Base-by-base conservation (phyloP, 2,113 vertebrate species). In the Rhodinocichla rosea region DNA sequence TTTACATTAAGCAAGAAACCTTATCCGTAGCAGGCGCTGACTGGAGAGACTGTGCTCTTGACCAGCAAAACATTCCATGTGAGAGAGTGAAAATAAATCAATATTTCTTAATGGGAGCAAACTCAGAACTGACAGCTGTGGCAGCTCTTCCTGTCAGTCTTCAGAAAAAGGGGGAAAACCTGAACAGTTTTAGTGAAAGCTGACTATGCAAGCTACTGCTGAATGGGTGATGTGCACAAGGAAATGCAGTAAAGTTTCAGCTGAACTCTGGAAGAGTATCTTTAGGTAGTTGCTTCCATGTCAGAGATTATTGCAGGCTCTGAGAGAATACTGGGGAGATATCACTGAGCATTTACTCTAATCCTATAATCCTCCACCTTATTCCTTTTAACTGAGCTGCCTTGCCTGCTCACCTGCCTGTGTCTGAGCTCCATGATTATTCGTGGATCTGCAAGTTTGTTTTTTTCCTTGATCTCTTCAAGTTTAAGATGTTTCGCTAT, bases 391-490 rank as follows among this genome's bases (percentile, higher is more conserved):
- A 97, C 77, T 93, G 86, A 87, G 81, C 83, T 86, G 64, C 50
- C 87, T 96, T 97, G 96, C 67, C 84, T 87, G 60, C 97, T 94
- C 90, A 98, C 98, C 98, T 99, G 98, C 89, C 98, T 97, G 95
- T 99, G 99, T 73, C 99, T 98, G 76, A 99, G 97, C 94, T 99
- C 99, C 99, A 99, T 99, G 92, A 98, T 98, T 95, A 99, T 70
- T 28, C 90, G 93, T 15, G 99, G 98, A 97, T 99, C 97, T 93
- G 69, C 94, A 86, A 93, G 97, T 92, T 98, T 88, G 87, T 92
- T 96, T 75, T 97, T 96, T 80, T 95, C 98, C 91, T 97, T 98
- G 68, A 95, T 96, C 83, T 95, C 95, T 92, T 99, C 98, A 90
- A 98, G 95, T n/a, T 88, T 94, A 92, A 99, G 98, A 55, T 96